These are phyloP conservation scores for Eudemis profundana DNA, from an alignment of 2,888 invertebrate genomes.

Conservation along the genomic window DNA sequence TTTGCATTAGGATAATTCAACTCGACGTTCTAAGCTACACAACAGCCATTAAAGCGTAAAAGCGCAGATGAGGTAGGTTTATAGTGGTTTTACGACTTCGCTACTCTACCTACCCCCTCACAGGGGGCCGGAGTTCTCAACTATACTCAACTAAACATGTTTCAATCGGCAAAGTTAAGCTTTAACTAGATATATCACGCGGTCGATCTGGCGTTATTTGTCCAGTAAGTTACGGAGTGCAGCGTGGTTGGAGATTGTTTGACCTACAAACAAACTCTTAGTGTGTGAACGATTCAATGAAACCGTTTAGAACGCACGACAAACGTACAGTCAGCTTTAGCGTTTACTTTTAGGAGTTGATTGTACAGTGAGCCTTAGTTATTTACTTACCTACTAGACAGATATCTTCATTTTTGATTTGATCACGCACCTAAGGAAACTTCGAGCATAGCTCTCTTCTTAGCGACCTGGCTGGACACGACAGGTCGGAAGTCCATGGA, in stretches of 20 bases:
- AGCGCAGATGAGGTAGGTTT: constrained; percentile 23
- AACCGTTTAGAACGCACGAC: background rate
- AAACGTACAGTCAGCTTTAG: background rate
- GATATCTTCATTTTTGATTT: too few relatives aligned
- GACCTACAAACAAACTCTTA: constrained; percentile 12
- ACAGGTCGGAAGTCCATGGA: too few relatives aligned
- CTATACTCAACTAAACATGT: constrained; percentile 6
- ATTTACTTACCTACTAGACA: too few relatives aligned
- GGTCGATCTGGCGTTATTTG: background rate
- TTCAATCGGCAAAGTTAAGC: constrained; percentile 3
- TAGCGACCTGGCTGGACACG: too few relatives aligned
- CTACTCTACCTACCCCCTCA: background rate
- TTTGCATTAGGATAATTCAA: background rate
- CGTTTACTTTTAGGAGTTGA: too few relatives aligned
- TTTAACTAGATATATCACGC: constrained; percentile 1
- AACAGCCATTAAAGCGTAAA: constrained; percentile 16
- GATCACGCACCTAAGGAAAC: too few relatives aligned
- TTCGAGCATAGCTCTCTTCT: too few relatives aligned
- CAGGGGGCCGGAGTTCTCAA: background rate
- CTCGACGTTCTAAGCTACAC: background rate
- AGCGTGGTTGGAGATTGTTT: constrained; percentile 9
- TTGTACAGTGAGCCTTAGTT: too few relatives aligned
- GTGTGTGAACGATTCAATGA: background rate
- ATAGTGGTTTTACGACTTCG: constrained; percentile 24
- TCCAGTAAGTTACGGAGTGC: constrained; percentile 13